Evolutionary conservation across 1,140 invertebrate species (phyloP), one percentile per base, ranked within the genome.

Genomic region (Pogonomyrmex californicus): DNA sequence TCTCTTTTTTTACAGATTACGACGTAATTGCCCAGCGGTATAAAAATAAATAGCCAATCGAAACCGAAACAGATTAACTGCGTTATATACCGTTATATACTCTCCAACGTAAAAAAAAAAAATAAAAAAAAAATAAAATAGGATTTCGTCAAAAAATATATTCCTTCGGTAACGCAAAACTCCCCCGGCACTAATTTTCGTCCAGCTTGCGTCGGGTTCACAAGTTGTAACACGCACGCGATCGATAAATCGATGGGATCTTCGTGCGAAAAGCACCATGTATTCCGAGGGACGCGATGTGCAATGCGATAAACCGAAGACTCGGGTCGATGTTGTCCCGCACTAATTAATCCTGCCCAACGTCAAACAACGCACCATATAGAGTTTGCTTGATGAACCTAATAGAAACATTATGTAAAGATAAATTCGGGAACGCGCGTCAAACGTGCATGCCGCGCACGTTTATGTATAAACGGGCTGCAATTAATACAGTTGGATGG

Each of bases 371-470:
- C 66, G 49, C 75, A 54, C 38, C 63, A 81, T 83, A 79, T 70
- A 71, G 73, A 60, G 68, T 78, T 79, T 63, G 60, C 58, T 83
- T 75, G 89, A 86, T 88, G 73, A 88, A 86, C 86, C 78, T 90
- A 79, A 91, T 76, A 88, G 73, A 90, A 87, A 90, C 85, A 91
- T 88, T 88, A 85, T 60, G 49, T 83, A 70, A 88, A 86, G 90
- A 90, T 90, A 81, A 90, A 91, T 88, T 88, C 90, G 73, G 66
- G 68, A 68, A 44, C 44, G 60, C 78, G 77, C 87, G 51, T 86
- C 86, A 86, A 90, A 90, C 71, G 75, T 49, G 78, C 62, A 73
- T 56, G 23, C n/a, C 77, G 51, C 47, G 30, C 60, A 44, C 73
- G 79, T 88, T 23, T 88, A 73, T 58, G 73, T 63, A 90, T 79